Base-by-base conservation (phyloP, 2,797 vertebrate species). In the Naso thynnoides region DNA sequence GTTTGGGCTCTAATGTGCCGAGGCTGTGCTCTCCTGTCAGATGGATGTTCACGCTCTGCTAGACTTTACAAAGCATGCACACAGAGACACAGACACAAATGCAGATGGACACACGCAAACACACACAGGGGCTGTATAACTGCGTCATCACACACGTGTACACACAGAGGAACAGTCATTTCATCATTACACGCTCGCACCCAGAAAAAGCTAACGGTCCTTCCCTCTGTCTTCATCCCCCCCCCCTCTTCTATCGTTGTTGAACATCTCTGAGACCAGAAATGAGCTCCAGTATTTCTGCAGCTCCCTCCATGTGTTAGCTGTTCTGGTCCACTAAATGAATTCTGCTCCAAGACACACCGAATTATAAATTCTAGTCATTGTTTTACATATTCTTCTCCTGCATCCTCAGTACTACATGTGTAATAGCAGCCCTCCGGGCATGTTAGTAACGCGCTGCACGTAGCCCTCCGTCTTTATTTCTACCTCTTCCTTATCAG, bases 21-120 rank as follows among this genome's bases (percentile, higher is more conserved):
- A 50, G 85, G 86, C 86, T 87, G 80, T 70, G 82, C 84, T 82
- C 79, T 77, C 78, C 89, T 92, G 91, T 92, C 90, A 89, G 85
- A 86, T 23, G 13, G 70, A 88, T 89, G 75, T 88, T 89, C 84
- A 91, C 63, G 87, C 91, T 85, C 27, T 74, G 73, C 76, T 84
- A n/a, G 41, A 66, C 82, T 53, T 67, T 2, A 57, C 65, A 48
- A 56, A 70, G 57, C 73, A 54, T 7, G 78, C 70, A 70, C 74
- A 69, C 56, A 14, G 60, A 82, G 56, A 73, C 71, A 50, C 70
- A 67, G 45, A 80, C 70, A 71, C 73, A 72, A 70, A 82, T 56
- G 44, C 70, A 57, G 62, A 64, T 66, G 45, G 69, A 79, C 81
- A 69, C 45, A 44, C 44, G 38, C 64, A 61, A 48, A 82, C 65